Percentiles rank a stretch among this genome's conserved stretches.
phyloP scores from a whole-genome alignment of 2,113 vertebrate species.

The Nyctereutes procyonoides region DNA sequence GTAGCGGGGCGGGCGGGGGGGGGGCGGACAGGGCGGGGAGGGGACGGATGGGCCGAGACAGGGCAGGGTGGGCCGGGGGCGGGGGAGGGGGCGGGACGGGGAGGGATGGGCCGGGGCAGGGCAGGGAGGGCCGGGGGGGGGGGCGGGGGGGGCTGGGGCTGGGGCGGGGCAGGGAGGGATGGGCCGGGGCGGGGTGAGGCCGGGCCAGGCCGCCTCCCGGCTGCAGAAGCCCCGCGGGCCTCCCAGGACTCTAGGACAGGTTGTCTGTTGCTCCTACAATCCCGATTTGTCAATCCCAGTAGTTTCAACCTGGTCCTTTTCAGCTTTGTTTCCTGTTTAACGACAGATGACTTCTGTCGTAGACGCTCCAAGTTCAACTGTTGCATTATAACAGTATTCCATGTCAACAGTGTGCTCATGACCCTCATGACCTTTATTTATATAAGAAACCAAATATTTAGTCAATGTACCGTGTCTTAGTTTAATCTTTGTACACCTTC shows the following conservation, averaged over 20 bases:
- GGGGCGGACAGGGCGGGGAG: rapidly evolving
- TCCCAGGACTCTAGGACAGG: too few species aligned
- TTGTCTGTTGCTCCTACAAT: slow-evolving; percentile 90
- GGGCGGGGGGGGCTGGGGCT: too few species aligned
- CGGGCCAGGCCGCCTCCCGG: too few species aligned
- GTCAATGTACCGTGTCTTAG: slow-evolving; percentile 93
- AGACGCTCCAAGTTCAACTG: slow-evolving; percentile 91
- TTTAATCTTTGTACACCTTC: slow-evolving; percentile 93
- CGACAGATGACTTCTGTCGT: slow-evolving; percentile 90
- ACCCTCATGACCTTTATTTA: slow-evolving; percentile 94
- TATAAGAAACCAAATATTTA: slow-evolving; percentile 96
- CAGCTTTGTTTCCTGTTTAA: slow-evolving; percentile 91
- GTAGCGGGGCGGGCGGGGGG: too few species aligned
- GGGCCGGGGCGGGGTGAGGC: too few species aligned
- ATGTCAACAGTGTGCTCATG: slow-evolving; percentile 94
- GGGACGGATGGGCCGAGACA: too few species aligned
- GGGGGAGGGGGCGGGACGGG: rapidly evolving
- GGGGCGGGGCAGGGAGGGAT: too few species aligned
- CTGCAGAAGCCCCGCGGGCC: too few species aligned
- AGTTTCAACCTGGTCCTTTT: slow-evolving; percentile 90
- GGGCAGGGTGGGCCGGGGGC: too few species aligned
- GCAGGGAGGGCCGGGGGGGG: too few species aligned
- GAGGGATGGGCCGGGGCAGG: too few species aligned
- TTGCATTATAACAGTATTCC: slow-evolving; percentile 95
- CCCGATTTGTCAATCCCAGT: slow-evolving; percentile 89